Evolutionary conservation across 2,113 vertebrate genomes (phyloP), one percentile per base, ranked within the genome.

Genomic region (Aleadryas rufinucha): DNA sequence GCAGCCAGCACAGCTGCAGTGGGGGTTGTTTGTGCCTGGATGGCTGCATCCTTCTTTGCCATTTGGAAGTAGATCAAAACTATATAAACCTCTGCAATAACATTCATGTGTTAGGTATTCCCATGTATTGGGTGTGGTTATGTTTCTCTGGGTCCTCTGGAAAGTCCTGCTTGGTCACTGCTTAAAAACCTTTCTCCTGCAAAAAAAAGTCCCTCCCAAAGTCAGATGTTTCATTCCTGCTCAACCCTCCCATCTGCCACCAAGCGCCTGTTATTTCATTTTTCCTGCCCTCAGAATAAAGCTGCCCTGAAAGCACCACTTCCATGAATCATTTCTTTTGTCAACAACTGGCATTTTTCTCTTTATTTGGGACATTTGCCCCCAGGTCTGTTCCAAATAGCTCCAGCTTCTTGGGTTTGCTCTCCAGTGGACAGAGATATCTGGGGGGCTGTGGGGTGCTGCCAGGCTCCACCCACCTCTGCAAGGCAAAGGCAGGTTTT

Each of bases 1-100:
- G 12, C 71, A 88, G 68, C 87, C 86, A 94, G 75, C 76, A 74
- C 94, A 92, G 85, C 95, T 97, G 92, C 92, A 84, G 5, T 3
- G 68, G 89, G 83, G 30, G 31, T 69, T 88, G 6, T 64, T 83
- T 81, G 85, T 93, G 94, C 94, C 90, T 76, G 79, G 33, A 47
- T 86, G 83, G 83, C 63, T 94, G 42, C 88, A 66, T 76, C 90
- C 76, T 83, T 22, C 90, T n/a, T 27, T 4, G 39, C 47, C 54
- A 4, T 50, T 74, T 92, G 83, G 83, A 77, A 94, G 50, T 6
- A 59, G 66, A 86, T 84, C 79, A 90, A 33, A 95, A 47, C 83
- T 37, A 1, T 5, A 11, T 1, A 54, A 90, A 28, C 11, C 63
- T 47, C 75, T 78, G 57, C 57, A 76, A 7, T 2, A 45, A 13